Conservation (phyloP, 1,140 invertebrate species). For the Temnothorax curvispinosus region DNA sequence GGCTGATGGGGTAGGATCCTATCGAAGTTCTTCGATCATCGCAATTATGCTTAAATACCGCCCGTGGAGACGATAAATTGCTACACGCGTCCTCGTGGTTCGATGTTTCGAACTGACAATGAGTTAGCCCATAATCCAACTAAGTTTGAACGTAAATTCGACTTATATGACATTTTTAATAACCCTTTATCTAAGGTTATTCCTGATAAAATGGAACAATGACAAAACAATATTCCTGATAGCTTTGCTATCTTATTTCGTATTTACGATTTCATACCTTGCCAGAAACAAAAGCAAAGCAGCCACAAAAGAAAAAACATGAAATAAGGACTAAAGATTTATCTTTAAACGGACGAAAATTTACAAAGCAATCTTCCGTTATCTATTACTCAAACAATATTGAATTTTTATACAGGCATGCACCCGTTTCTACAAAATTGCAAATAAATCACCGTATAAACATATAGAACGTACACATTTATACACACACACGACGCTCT, state of each 20-base stretch:
- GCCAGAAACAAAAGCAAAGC: constrained; percentile 10
- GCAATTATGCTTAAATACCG: constrained; percentile 67
- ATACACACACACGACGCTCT: neutral
- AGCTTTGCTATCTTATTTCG: neutral
- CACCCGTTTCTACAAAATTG: neutral
- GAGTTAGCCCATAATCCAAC: constrained; percentile 24
- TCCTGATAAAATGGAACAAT: neutral
- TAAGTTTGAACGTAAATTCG: neutral
- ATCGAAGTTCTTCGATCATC: constrained; percentile 73
- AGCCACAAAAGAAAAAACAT: neutral
- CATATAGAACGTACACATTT: neutral
- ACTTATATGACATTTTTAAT: constrained; percentile 16
- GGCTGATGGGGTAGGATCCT: constrained; percentile 44
- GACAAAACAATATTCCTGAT: neutral
- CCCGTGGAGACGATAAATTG: constrained; percentile 42
- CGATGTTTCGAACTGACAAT: constrained; percentile 45
- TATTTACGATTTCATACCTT: neutral
- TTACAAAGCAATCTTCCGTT: constrained; percentile 13
- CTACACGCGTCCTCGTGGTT: constrained; percentile 25
- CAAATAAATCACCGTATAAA: constrained; percentile 21
- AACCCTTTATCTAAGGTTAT: neutral
- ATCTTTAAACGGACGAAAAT: neutral
- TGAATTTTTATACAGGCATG: constrained; percentile 9
- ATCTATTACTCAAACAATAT: constrained; percentile 51
- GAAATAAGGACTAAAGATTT: neutral